Base-by-base conservation (phyloP, 1,140 invertebrate species). In the Cepaea nemoralis region DNA sequence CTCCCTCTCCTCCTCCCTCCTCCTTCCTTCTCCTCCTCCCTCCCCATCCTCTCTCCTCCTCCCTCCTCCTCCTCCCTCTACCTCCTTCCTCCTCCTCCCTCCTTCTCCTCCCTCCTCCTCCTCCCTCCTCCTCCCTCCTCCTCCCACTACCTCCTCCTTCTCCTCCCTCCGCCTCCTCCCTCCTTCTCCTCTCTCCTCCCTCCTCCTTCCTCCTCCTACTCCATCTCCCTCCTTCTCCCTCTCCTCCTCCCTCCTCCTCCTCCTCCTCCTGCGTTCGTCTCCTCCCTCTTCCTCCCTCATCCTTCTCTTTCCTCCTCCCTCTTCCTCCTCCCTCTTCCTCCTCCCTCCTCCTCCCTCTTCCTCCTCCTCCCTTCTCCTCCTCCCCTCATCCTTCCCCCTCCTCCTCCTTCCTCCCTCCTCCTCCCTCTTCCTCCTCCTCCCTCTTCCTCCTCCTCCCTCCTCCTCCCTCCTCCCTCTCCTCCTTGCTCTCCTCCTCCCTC, bases 181-280 rank as follows among this genome's bases (percentile, higher is more conserved):
- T 59, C 10, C 50, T 24, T 31, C 39, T 22, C n/a, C 39, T 27
- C 35, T 37, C 24, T 42, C 24, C 35, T 40, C n/a, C n/a, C n/a
- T n/a, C n/a, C 45, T 19, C n/a, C 12, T 35, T 14, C 50, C 39
- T 12, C n/a, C n/a, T n/a, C n/a, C n/a, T n/a, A n/a, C n/a, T n/a
- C n/a, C n/a, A n/a, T n/a, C n/a, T n/a, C n/a, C 63, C 37, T 39
- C 48, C 50, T 33, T 27, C 76, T n/a, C 33, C 31, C 50, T 77
- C 24, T n/a, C 27, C 14, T n/a, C 39, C 31, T 14, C 19, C 14
- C 40, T 14, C 33, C 14, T 33, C 5, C 33, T 37, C 19, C n/a
- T n/a, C n/a, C n/a, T n/a, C n/a, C n/a, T n/a, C n/a, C n/a, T n/a
- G n/a, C n/a, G n/a, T n/a, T n/a, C n/a, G n/a, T n/a, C n/a, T n/a